A percentile compares a stretch with the other conserved stretches of the same genome.
These are phyloP conservation scores for Euura saliciscinereae DNA, from an alignment of 1,140 invertebrate genomes.

Conservation along the genomic window DNA sequence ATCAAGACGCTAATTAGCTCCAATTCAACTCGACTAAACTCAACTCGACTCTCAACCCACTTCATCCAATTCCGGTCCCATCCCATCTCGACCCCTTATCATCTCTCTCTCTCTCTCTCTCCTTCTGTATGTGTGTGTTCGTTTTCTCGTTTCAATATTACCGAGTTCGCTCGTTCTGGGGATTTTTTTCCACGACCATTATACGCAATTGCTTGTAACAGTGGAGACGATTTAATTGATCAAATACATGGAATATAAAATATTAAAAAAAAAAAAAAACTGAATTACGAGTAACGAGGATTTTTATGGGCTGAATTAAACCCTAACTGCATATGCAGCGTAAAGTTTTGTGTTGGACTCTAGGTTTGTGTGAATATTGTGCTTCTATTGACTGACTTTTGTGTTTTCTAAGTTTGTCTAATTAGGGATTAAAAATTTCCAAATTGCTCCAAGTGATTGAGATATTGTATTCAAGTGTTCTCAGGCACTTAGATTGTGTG, in stretches of 20 bases:
- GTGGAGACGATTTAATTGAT: background rate
- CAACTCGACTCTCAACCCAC: background rate
- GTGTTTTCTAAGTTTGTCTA: too few species aligned
- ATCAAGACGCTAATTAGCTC: constrained; percentile 62
- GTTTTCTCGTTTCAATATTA: constrained; percentile 30
- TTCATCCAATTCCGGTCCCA: background rate
- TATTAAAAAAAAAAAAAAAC: too few species aligned
- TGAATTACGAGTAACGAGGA: too few species aligned
- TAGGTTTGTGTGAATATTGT: too few species aligned
- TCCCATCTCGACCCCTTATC: background rate
- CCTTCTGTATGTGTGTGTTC: background rate
- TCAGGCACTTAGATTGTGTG: background rate
- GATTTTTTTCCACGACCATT: background rate
- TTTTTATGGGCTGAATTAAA: too few species aligned
- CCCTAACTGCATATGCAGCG: too few species aligned
- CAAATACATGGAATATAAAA: background rate
- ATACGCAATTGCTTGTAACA: background rate
- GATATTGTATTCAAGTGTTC: too few species aligned
- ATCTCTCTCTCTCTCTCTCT: too few species aligned
- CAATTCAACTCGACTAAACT: background rate
- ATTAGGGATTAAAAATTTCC: too few species aligned
- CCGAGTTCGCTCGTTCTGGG: background rate
- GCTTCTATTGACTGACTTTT: too few species aligned
- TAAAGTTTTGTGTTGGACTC: too few species aligned
- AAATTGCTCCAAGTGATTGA: too few species aligned